Percentiles rank a stretch among this genome's conserved stretches.
These are phyloP conservation scores for Acanthis flammea DNA, from an alignment of 2,797 vertebrate species.

Conservation along the genomic window DNA sequence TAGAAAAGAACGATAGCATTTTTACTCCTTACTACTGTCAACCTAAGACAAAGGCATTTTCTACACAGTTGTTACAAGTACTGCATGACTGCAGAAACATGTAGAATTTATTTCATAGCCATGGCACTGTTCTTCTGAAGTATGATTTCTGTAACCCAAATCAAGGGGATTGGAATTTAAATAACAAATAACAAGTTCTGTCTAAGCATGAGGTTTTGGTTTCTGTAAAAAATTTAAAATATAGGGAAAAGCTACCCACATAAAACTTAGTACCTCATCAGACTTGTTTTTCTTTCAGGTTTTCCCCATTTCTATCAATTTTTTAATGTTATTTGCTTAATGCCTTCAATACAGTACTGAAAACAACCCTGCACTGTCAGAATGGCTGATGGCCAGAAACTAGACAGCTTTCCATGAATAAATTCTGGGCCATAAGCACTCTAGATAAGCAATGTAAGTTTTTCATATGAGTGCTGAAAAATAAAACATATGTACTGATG, in stretches of 20 bases:
- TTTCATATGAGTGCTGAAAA: background rate
- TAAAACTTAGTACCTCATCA: background rate
- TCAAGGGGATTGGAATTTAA: background rate
- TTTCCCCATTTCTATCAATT: background rate
- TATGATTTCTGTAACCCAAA: background rate
- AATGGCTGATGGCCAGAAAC: background rate
- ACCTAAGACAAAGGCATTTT: background rate
- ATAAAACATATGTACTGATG: background rate
- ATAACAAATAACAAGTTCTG: background rate
- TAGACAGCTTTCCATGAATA: background rate
- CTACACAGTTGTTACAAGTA: background rate
- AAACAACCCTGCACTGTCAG: background rate
- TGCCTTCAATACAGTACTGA: background rate
- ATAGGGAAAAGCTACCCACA: background rate
- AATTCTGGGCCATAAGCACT: background rate
- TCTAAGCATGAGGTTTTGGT: background rate
- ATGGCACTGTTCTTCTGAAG: background rate
- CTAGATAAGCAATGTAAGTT: background rate
- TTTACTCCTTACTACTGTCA: background rate
- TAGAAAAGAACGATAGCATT: background rate
- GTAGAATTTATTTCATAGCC: background rate
- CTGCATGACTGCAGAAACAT: background rate
- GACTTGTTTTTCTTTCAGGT: background rate
- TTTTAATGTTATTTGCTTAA: background rate
- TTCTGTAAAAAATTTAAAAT: background rate